Percentiles rank a stretch among this genome's conserved stretches.
Conservation (phyloP, 2,888 invertebrate species). For the Eremobia ochroleuca region DNA sequence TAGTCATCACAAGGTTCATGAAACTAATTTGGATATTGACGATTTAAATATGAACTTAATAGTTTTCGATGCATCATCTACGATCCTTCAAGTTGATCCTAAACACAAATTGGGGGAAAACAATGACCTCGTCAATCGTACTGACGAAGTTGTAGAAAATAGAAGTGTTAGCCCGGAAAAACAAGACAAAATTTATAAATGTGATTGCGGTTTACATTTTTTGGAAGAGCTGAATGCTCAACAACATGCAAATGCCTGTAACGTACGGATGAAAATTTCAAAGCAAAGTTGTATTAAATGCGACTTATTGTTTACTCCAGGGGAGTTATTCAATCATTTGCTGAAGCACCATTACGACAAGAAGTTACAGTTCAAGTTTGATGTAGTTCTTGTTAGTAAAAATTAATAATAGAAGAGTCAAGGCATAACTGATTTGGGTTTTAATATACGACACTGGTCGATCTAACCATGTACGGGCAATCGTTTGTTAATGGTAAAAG, state of each 20-base stretch:
- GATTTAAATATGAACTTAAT: conserved; percentile 76
- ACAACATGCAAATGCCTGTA: conserved; percentile 74
- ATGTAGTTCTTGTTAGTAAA: conserved; percentile 70
- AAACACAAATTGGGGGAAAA: conserved; percentile 10
- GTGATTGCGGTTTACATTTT: conserved; percentile 81
- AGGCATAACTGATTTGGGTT: neutral
- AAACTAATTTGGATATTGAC: conserved; percentile 74
- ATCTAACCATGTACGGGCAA: neutral
- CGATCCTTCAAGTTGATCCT: neutral
- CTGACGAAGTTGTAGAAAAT: conserved; percentile 13
- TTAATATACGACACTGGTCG: neutral
- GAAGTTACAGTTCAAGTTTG: conserved; percentile 72
- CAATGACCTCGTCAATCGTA: neutral
- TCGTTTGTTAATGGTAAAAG: neutral
- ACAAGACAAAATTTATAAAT: conserved; percentile 77
- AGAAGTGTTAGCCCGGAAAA: conserved; percentile 38
- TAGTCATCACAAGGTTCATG: conserved; percentile 76
- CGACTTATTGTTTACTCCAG: conserved; percentile 78
- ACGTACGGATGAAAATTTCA: conserved; percentile 68
- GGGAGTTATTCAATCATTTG: conserved; percentile 81
- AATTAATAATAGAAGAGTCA: conserved; percentile 13
- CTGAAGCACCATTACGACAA: conserved; percentile 80
- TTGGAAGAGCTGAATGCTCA: conserved; percentile 71
- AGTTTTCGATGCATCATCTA: conserved; percentile 59
- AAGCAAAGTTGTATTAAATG: conserved; percentile 83